Base-by-base conservation (phyloP, 1,140 invertebrate genomes). In the Bombus soroeensis region DNA sequence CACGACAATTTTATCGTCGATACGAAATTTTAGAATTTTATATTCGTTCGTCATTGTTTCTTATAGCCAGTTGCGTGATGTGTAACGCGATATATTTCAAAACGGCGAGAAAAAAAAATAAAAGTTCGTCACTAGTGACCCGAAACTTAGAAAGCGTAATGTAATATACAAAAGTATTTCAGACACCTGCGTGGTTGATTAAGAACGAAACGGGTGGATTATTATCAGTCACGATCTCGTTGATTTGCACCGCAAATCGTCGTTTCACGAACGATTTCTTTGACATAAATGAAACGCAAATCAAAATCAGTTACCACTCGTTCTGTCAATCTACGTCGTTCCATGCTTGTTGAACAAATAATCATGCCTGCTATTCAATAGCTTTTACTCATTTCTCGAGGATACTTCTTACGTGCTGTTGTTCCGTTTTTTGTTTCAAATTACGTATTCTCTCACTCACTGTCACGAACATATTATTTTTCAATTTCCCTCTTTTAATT, bases 91-190 rank as follows among this genome's bases (percentile, higher is more conserved):
- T 43, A 6, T 39, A 32, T 84, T 79, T 64, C 37, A 43, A 74
- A 43, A 75, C 53, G 5, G 2, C 10, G 6, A 12, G 22, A 43
- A 28, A 25, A 32, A n/a, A 32, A 34, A n/a, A 32, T 8, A 34
- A 3, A 43, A 57, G 32, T 66, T 74, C 78, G 59, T 66, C 39
- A 73, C 53, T 43, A 47, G 53, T n/a, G 53, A 70, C 28, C 37
- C 74, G 81, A 68, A 75, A 37, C 62, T 83, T 86, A 83, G 85
- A 86, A 86, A 86, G 85, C 85, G 80, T 86, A 73, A 77, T 47
- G 39, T 62, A 86, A 83, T 76, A n/a, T 22, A 53, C 47, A 53
- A 6, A 8, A 12, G 18, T 64, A 64, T 62, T 76, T 66, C 62
- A 4, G n/a, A 86, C 83, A 76, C 72, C 47, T 75, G 73, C 15